Percentiles rank a stretch among this genome's conserved stretches.
phyloP scores from a whole-genome alignment of 2,113 vertebrate genomes.

The Ailuropoda melanoleuca region DNA sequence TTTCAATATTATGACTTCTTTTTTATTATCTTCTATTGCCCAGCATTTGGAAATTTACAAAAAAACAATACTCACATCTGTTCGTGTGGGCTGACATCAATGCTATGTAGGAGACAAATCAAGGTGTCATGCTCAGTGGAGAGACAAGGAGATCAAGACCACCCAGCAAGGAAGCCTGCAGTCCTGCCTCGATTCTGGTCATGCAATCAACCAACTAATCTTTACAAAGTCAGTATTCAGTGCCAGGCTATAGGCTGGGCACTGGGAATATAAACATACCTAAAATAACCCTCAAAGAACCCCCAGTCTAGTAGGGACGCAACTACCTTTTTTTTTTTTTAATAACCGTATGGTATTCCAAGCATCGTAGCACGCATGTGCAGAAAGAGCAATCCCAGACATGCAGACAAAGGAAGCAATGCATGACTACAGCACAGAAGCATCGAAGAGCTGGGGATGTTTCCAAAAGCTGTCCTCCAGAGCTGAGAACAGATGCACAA shows the following conservation, averaged over 20 bases:
- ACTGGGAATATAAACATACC: neutral
- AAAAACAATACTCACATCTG: neutral
- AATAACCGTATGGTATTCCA: neutral
- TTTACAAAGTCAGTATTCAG: neutral
- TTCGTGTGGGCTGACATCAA: neutral
- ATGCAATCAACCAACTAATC: neutral
- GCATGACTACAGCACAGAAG: neutral
- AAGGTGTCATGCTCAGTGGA: neutral
- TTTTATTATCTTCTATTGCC: neutral
- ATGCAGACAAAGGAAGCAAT: neutral
- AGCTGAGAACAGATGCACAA: neutral
- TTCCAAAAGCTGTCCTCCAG: neutral
- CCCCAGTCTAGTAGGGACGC: neutral
- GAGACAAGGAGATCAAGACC: neutral
- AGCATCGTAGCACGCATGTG: neutral
- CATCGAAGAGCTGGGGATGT: neutral
- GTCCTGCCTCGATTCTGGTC: neutral
- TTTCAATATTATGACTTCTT: neutral
- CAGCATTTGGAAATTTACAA: neutral
- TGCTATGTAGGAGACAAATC: neutral
- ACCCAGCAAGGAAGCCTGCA: slow-evolving; percentile 12
- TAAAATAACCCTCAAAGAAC: neutral
- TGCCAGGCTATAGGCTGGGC: neutral
- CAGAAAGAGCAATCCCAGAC: neutral
- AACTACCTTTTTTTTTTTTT: neutral